These are phyloP conservation scores for Nemoura dubitans DNA, from an alignment of 2,888 invertebrate species.

Conservation along the genomic window DNA sequence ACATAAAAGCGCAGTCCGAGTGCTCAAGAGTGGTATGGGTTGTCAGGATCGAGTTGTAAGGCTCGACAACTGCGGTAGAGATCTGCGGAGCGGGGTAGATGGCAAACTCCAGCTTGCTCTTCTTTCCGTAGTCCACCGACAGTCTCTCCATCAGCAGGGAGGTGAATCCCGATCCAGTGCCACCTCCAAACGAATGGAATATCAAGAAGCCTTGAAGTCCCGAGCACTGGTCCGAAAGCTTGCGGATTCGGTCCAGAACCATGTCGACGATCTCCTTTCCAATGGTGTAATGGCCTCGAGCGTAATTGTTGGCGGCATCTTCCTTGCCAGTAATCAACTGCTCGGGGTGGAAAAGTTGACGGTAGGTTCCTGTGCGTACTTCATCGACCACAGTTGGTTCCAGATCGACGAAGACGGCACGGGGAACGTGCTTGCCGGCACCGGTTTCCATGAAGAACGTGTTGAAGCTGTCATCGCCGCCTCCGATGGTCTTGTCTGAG, in stretches of 20 bases:
- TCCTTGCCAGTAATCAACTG: slow-evolving; percentile 47
- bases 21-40: slow-evolving; percentile 70
- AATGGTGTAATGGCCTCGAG: slow-evolving; percentile 95
- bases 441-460: slow-evolving; percentile 66
- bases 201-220: slow-evolving; percentile 80
- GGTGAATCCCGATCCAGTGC: slow-evolving; percentile 69
- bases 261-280: slow-evolving; percentile 94
- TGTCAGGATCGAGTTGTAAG: slow-evolving; percentile 68
- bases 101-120: slow-evolving; percentile 68
- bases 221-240: slow-evolving; percentile 90
- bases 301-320: slow-evolving; percentile 47
- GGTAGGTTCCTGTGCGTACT: slow-evolving; percentile 84
- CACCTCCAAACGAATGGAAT: slow-evolving; percentile 82
- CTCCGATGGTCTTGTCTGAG: slow-evolving; percentile 64
- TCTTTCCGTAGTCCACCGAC: slow-evolving; percentile 69
- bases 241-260: slow-evolving; percentile 87
- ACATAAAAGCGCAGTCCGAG: slow-evolving; percentile 72
- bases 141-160: slow-evolving; percentile 69
- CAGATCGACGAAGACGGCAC: slow-evolving; percentile 69
- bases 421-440: slow-evolving; percentile 69
- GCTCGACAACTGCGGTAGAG: slow-evolving; percentile 62
- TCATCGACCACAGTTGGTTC: slow-evolving; percentile 74
- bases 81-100: slow-evolving; percentile 69
- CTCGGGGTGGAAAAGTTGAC: slow-evolving; percentile 67
- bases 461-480: slow-evolving; percentile 67